phyloP scores from a whole-genome alignment of 1,140 invertebrate genomes.

The Eriosoma lanigerum region DNA sequence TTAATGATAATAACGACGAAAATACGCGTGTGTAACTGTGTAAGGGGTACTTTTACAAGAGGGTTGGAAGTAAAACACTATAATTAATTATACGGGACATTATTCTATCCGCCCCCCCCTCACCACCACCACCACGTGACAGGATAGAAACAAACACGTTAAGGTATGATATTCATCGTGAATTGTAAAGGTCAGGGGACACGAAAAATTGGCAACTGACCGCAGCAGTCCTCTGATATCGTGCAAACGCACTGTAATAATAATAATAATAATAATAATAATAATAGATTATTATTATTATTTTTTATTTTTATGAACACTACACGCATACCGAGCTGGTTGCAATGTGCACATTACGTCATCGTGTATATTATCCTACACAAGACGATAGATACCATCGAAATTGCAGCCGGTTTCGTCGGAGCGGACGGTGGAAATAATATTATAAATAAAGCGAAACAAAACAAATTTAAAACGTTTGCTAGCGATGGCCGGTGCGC shows the following conservation, averaged over 20 bases:
- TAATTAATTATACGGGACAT: background rate
- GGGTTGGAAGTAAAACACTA: background rate
- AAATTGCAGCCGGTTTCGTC: conserved; percentile 15
- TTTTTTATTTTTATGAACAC: background rate
- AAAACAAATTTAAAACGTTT: no score
- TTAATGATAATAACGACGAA: no score
- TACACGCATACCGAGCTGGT: background rate
- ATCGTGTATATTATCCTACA: background rate
- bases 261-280: no score
- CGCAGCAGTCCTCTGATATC: no score
- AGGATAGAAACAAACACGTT: background rate
- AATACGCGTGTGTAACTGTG: no score
- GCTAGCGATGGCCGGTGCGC: no score
- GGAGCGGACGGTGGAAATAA: background rate
- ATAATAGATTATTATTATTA: no score
- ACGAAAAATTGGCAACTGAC: background rate
- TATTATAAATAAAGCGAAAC: background rate
- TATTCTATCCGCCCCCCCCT: no score
- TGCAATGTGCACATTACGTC: background rate
- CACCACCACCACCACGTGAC: no score
- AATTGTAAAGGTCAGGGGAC: conserved; percentile 19
- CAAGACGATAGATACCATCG: conserved; percentile 8
- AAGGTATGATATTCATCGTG: background rate
- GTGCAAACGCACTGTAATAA: no score
- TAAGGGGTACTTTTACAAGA: no score